Base-by-base conservation (phyloP, 2,797 vertebrate species). In the Phoeniculus purpureus region DNA sequence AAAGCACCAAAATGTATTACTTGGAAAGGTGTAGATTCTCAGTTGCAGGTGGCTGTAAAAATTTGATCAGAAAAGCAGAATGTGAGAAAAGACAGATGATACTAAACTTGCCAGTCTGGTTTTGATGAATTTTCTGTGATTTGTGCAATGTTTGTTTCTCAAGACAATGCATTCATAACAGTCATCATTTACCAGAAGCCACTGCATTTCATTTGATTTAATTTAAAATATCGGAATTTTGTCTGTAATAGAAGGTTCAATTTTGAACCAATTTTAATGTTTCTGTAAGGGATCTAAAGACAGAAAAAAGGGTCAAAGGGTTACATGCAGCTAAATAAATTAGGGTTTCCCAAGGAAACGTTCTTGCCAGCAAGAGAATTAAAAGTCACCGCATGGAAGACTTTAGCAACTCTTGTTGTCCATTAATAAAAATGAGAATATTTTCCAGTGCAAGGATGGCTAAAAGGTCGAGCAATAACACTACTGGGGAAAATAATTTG, bases 291-390 rank as follows among this genome's bases (percentile, higher is more conserved):
- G 29, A 73, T 52, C 43, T 62, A 50, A 91, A 85, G 52, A 73
- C 45, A 92, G 22, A 87, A 89, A 50, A 20, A 81, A 78, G 45
- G 80, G 93, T 91, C 85, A 92, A 70, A 91, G 7, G 32, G 74
- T 78, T 87, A 75, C 8, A n/a, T 32, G 9, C 27, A 71, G 51
- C 43, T 87, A 89, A 90, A 85, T 40, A 92, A 90, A 80, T 1
- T 1, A 61, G 9, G 4, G 47, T 37, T 80, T 85, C 68, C n/a
- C 7, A 2, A 71, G 37, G 32, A 88, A 34, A 34, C 3, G 67
- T 84, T 67, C 54, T 58, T 64, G 15, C 11, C 43, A 76, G 58
- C n/a, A 75, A 47, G 85, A 85, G 68, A 87, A 66, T 81, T 92
- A 61, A 60, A 93, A 72, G 66, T 78, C 70, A 52, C 23, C 32